Percentiles rank a stretch among this genome's conserved stretches.
Conservation (phyloP, 2,888 invertebrate species). For the Tipula helvola region DNA sequence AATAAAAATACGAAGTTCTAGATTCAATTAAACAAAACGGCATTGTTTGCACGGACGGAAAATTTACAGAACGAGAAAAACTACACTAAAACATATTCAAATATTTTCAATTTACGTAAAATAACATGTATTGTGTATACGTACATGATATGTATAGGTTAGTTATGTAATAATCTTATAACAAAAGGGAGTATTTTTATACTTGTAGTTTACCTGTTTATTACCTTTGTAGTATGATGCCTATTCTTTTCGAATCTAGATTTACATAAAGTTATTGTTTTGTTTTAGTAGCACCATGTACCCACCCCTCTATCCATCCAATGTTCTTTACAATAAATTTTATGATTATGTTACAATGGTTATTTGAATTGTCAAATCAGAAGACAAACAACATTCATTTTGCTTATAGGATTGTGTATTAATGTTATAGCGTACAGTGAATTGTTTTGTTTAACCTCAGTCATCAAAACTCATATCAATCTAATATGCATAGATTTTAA, state of each 20-base stretch:
- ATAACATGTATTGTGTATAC: background rate
- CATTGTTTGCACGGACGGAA: background rate
- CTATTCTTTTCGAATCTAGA: background rate
- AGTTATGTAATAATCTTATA: background rate
- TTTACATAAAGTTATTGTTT: background rate
- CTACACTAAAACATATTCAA: background rate
- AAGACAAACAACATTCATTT: background rate
- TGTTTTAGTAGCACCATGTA: background rate
- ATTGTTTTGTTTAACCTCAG: no score
- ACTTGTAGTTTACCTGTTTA: background rate
- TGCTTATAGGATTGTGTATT: background rate
- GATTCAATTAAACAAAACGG: background rate
- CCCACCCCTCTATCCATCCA: no score
- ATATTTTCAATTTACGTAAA: background rate
- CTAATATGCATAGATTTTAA: no score
- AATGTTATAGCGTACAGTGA: no score
- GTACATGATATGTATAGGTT: background rate
- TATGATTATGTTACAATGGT: background rate
- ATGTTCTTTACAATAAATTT: background rate
- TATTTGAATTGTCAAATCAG: background rate
- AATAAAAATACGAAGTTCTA: background rate
- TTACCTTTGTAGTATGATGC: background rate
- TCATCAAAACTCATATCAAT: no score
- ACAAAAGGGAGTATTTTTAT: background rate
- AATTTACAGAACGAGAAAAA: background rate